Evolutionary conservation across 1,140 invertebrate species (phyloP).

Genomic region (Helicoverpa zea): DNA sequence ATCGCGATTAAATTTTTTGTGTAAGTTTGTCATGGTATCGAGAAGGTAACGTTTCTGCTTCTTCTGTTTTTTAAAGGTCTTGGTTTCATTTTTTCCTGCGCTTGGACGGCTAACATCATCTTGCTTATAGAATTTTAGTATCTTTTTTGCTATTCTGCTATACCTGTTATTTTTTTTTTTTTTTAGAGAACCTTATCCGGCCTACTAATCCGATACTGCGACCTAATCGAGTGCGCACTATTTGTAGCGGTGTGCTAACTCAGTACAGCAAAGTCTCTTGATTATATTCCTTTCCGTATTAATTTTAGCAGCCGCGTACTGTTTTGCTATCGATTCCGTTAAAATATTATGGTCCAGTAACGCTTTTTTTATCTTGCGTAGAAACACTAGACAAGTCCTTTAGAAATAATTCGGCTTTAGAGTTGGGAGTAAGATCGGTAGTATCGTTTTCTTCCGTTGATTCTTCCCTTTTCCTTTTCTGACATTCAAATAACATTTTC

Average conservation of each 20-base stretch:
- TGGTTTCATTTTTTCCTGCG: not conserved
- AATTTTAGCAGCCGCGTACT: not conserved
- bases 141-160: not conserved
- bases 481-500: not conserved
- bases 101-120: not conserved
- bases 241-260: not conserved
- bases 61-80: not conserved
- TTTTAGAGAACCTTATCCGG: not conserved
- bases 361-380: not conserved
- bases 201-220: not conserved
- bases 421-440: not conserved
- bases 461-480: not conserved
- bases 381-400: not conserved
- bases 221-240: not conserved
- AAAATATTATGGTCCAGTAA: not conserved
- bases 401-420: not conserved
- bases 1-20: no score
- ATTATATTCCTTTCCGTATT: not conserved
- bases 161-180: not conserved
- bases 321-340: not conserved
- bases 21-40: not conserved
- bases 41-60: not conserved
- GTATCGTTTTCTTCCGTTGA: not conserved
- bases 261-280: not conserved
- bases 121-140: not conserved